phyloP scores from a whole-genome alignment of 2,797 vertebrate genomes.

The Lithobates pipiens region DNA sequence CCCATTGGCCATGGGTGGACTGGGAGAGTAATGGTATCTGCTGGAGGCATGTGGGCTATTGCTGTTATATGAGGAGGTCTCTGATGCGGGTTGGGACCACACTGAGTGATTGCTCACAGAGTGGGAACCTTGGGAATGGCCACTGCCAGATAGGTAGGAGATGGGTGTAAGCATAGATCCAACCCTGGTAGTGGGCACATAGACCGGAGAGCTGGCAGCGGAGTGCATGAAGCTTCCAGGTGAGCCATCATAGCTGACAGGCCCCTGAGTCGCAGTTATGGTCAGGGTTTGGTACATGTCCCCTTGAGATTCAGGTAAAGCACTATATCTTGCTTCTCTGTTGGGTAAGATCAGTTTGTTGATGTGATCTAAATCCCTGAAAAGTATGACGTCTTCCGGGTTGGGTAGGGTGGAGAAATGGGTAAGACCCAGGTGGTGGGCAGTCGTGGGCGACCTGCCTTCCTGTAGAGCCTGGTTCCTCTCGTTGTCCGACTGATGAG shows the following conservation, averaged over 20 bases:
- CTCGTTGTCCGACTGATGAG: constrained; percentile 82
- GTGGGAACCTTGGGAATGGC: constrained; percentile 84
- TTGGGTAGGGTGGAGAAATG: constrained; percentile 80
- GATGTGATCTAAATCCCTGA: constrained; percentile 94
- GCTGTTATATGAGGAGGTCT: constrained; percentile 90
- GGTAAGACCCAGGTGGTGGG: constrained; percentile 84
- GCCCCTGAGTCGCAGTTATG: constrained; percentile 89
- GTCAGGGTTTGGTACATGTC: constrained; percentile 97
- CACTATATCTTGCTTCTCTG: constrained; percentile 85
- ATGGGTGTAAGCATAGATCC: constrained; percentile 92
- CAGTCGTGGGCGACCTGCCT: constrained; percentile 83
- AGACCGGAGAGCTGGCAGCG: constrained; percentile 92
- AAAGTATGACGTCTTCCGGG: constrained; percentile 91
- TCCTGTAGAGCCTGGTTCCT: constrained; percentile 79
- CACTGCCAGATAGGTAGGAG: constrained; percentile 86
- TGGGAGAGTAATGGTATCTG: constrained; percentile 92
- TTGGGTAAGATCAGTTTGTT: constrained; percentile 90
- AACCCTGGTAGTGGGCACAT: constrained; percentile 92
- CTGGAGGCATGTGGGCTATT: constrained; percentile 86
- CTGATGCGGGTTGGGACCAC: constrained; percentile 89
- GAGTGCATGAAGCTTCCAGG: constrained; percentile 92
- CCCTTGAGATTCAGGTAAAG: constrained; percentile 82
- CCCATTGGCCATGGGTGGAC: constrained; percentile 90
- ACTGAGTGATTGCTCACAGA: constrained; percentile 85
- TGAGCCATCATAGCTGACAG: constrained; percentile 87